phyloP scores from a whole-genome alignment of 2,888 invertebrate species.

The Muschampia plurimacula region DNA sequence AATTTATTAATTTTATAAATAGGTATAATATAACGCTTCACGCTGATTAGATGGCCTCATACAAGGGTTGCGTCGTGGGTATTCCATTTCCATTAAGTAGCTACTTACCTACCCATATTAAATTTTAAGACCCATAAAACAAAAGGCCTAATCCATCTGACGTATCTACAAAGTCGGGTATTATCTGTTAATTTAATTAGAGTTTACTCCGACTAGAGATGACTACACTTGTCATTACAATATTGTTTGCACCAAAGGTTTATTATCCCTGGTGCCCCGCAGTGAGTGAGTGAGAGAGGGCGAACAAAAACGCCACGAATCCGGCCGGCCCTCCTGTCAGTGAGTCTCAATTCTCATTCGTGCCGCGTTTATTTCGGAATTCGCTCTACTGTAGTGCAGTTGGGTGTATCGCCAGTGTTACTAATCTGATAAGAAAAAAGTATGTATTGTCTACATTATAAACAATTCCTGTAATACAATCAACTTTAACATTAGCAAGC shows the following conservation, averaged over 20 bases:
- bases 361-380: slow-evolving; percentile 72
- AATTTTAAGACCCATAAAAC: no score
- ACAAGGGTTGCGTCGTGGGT: no score
- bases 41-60: no score
- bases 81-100: no score
- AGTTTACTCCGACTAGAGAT: no score
- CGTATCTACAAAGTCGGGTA: no score
- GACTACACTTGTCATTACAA: no score
- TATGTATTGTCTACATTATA: slow-evolving; percentile 58
- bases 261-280: slow-evolving; percentile 49
- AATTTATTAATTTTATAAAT: no score
- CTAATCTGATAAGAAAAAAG: slow-evolving; percentile 56
- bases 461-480: background rate
- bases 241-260: slow-evolving; percentile 57
- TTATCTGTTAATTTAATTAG: no score
- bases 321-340: slow-evolving; percentile 66
- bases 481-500: background rate
- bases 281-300: slow-evolving; percentile 76
- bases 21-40: no score
- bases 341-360: slow-evolving; percentile 50
- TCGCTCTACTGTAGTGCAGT: slow-evolving; percentile 61
- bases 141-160: no score
- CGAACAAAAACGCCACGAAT: slow-evolving; percentile 69
- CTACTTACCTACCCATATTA: no score
- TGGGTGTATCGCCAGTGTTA: slow-evolving; percentile 68